These are phyloP conservation scores for Philypnodon macrostomus DNA, from an alignment of 2,797 vertebrate species.

Conservation along the genomic window DNA sequence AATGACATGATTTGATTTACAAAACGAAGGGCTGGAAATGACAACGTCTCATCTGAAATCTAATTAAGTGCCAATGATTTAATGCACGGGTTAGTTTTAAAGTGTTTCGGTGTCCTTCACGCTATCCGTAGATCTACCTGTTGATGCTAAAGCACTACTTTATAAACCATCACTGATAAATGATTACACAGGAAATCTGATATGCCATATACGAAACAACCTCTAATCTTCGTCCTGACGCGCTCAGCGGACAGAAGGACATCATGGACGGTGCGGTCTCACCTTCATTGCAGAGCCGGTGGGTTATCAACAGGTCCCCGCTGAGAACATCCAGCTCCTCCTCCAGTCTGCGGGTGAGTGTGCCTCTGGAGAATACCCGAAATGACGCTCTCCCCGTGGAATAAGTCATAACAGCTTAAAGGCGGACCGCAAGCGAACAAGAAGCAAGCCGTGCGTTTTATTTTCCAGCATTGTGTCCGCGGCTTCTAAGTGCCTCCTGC, in stretches of 20 bases:
- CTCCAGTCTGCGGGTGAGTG: constrained; percentile 10
- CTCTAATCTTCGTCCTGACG: constrained; percentile 22
- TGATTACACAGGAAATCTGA: constrained; percentile 31
- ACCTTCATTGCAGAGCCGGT: constrained; percentile 58
- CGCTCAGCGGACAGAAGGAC: constrained; percentile 15
- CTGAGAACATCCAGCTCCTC: constrained; percentile 20
- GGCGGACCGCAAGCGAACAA: constrained; percentile 14
- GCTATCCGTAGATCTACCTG: constrained; percentile 34
- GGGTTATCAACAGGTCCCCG: constrained; percentile 70
- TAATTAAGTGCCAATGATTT: constrained; percentile 54
- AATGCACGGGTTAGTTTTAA: constrained; percentile 19
- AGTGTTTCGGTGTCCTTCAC: constrained; percentile 43
- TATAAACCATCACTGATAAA: constrained; percentile 21
- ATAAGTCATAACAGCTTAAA: constrained; percentile 30
- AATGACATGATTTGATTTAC: constrained; percentile 67
- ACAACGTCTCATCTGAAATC: constrained; percentile 58
- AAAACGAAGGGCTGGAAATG: constrained; percentile 57
- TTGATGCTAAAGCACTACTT: constrained; percentile 30
- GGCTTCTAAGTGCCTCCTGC: constrained; percentile 30
- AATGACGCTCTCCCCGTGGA: constrained; percentile 14
- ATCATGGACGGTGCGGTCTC: constrained; percentile 33
- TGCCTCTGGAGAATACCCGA: constrained; percentile 1
- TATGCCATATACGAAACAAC: constrained; percentile 22
- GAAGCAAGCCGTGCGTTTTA: constrained; percentile 32
- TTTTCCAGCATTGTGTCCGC: constrained; percentile 34